Evolutionary conservation across 35 echinoderm and acorn worm genomes (phyloP), one percentile per base, ranked within the genome.

Genomic region (Ophiothrix spiculata): DNA sequence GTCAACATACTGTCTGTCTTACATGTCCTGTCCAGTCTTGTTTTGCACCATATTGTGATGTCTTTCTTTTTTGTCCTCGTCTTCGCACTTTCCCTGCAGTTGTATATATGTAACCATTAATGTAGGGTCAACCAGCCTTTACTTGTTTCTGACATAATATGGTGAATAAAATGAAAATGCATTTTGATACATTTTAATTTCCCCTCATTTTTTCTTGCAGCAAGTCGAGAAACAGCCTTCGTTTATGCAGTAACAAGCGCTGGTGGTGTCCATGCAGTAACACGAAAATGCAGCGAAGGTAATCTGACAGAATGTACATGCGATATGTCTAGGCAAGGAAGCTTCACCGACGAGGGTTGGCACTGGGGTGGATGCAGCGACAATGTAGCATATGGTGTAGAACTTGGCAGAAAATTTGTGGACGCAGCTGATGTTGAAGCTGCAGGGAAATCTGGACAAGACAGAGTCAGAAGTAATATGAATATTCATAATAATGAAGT

Each of bases 401-500:
- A 38, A 16, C 60, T 98, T 29, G 85, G 88, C 25, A 90, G 79
- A 56, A 87, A 98, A 49, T 98, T 98, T 79, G 89, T 98, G 10
- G 95, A 98, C 64, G 91, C 92, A 25, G 85, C 77, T 1, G 90
- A 92, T 38, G 40, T 21, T 21, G 0, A 35, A 17, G 46, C 39
- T 19, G 35, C 81, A 21, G 54, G 34, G 37, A 29, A 84, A 37
- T 39, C 8, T 14, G 79, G 37, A 2, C 83, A 77, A 16, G 39
- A 46, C 19, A 78, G 78, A 64, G 86, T 85, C 79, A 40, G 84
- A 33, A 89, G 83, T 73, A 82, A 77, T 38, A 98, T 98, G 95
- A 98, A 98, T 75, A 69, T 98, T n/a, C 95, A 98, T 56, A 98
- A 98, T 60, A 97, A 97, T 40, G 95, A 97, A 75, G 78, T 93